Evolutionary conservation across 2,888 invertebrate species (phyloP).

Genomic region (Coelogynopora nodosa): DNA sequence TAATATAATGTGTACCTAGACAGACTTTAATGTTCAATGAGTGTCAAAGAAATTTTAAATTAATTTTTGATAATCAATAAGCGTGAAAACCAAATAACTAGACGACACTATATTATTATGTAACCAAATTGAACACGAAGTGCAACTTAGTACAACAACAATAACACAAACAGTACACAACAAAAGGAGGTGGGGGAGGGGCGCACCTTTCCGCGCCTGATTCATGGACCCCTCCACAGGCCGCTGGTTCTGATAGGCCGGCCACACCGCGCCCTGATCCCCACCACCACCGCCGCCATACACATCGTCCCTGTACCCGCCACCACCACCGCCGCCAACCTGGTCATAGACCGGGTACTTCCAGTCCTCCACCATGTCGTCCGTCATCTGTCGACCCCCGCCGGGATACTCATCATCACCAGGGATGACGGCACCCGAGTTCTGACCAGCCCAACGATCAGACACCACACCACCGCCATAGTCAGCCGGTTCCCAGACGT

Average conservation of each 20-base stretch:
- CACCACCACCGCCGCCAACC: neutral
- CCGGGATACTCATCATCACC: neutral
- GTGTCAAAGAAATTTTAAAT: too few species aligned
- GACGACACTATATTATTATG: too few species aligned
- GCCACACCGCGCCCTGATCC: slow-evolving; percentile 8
- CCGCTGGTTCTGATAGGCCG: neutral
- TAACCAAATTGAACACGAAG: too few species aligned
- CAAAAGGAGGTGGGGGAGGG: too few species aligned
- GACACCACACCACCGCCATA: neutral
- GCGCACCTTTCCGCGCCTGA: neutral
- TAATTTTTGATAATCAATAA: too few species aligned
- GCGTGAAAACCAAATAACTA: too few species aligned
- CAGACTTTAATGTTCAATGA: too few species aligned
- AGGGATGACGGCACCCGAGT: neutral
- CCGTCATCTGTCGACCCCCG: neutral
- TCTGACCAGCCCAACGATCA: neutral
- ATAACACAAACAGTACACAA: too few species aligned
- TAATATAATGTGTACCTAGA: too few species aligned
- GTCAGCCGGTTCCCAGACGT: neutral
- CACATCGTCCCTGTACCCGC: neutral
- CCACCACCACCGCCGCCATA: neutral
- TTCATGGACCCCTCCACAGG: neutral
- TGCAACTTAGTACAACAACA: too few species aligned
- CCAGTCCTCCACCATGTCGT: neutral
- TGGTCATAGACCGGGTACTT: neutral